Conservation (phyloP, 2,888 invertebrate genomes). For the Lysandra bellargus region DNA sequence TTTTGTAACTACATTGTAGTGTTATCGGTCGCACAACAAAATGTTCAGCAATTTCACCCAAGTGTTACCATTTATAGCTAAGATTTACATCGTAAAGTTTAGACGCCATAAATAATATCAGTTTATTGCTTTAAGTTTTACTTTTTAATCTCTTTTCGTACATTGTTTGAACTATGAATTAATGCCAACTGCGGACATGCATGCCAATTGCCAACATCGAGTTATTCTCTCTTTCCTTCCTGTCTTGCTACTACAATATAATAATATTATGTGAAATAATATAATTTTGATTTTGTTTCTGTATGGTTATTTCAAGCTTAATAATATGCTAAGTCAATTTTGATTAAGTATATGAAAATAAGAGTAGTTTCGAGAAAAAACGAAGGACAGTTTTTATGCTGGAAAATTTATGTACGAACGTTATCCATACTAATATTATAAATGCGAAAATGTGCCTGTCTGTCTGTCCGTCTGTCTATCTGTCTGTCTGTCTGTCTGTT, state of each 20-base stretch:
- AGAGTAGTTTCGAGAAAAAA: too few relatives aligned
- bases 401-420: too few relatives aligned
- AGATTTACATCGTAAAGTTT: constrained; percentile 13
- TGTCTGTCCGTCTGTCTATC: too few relatives aligned
- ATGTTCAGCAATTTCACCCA: not conserved
- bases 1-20: not conserved
- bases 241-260: not conserved
- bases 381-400: too few relatives aligned
- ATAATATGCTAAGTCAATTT: too few relatives aligned
- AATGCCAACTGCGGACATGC: not conserved
- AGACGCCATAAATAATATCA: constrained; percentile 8
- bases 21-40: not conserved
- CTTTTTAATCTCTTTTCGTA: constrained; percentile 14
- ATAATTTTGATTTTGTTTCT: not conserved
- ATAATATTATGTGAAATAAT: not conserved
- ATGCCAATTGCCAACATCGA: not conserved
- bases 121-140: constrained; percentile 7
- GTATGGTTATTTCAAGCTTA: not conserved
- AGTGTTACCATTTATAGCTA: constrained; percentile 15
- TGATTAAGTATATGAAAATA: too few relatives aligned
- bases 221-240: not conserved
- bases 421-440: too few relatives aligned
- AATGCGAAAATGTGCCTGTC: too few relatives aligned
- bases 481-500: too few relatives aligned
- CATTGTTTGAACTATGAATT: constrained; percentile 1